phyloP scores from a whole-genome alignment of 2,888 invertebrate genomes.

The Aspidapion aeneum region DNA sequence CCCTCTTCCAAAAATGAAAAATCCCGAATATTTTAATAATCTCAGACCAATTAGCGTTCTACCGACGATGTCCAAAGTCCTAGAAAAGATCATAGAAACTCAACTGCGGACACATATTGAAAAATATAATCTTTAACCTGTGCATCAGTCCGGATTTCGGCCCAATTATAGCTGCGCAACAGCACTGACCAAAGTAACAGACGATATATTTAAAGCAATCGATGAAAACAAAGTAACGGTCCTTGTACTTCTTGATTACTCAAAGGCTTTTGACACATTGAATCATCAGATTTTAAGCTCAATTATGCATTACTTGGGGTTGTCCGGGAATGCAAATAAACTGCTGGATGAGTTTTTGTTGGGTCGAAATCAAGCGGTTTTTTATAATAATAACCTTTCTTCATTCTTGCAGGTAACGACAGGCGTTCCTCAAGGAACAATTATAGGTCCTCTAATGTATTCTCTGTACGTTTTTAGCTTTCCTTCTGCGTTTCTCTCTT shows the following conservation, averaged over 20 bases:
- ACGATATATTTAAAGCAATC: background rate
- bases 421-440: background rate
- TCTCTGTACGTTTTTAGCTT: background rate
- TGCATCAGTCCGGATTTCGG: background rate
- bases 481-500: background rate
- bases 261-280: background rate
- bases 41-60: slow-evolving; percentile 1
- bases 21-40: background rate
- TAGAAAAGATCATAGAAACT: slow-evolving; percentile 1
- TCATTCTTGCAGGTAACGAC: background rate
- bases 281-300: no score
- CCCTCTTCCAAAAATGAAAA: slow-evolving; percentile 7
- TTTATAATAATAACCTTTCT: background rate
- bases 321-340: no score
- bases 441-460: background rate
- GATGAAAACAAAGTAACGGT: no score
- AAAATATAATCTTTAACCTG: background rate
- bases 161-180: background rate
- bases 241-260: no score
- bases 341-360: background rate
- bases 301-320: background rate
- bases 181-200: background rate
- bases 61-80: background rate
- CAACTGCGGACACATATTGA: background rate
- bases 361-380: background rate